Evolutionary conservation across 2,113 vertebrate genomes (phyloP), one percentile per base, ranked within the genome.

Genomic region (Varanus salvator): DNA sequence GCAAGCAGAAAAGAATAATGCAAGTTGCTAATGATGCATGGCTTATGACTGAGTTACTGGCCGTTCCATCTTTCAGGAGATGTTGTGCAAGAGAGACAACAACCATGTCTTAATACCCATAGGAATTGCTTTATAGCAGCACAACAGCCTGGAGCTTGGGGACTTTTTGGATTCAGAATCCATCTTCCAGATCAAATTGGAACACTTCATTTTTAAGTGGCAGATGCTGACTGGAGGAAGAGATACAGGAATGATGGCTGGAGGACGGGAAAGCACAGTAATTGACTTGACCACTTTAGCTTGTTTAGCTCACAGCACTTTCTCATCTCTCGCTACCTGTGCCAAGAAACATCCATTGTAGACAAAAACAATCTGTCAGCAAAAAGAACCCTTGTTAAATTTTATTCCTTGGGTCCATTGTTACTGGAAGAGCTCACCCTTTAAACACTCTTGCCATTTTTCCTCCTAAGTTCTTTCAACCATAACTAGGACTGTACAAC

Each of bases 111-210:
- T 80, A 57, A 85, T 85, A 71, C 88, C 64, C 83, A 52, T 31
- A 57, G 74, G 64, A 60, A 34, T 88, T 81, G 86, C 81, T 85
- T 75, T 87, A 90, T 54, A 38, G 68, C 74, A 87, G 66, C 82
- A 76, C 27, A 86, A 4, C 3, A 29, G 52, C 78, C 54, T 0
- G 4, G 85, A 88, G 84, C 90, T 83, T 57, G 83, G 76, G 48
- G 50, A 38, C 19, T 0, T 44, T 60, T 86, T 57, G 50, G 64
- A 80, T 72, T 88, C 23, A 31, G 78, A 90, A 90, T 90, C 83
- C 64, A 85, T 90, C 83, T 85, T 90, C 82, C 86, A 89, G 88
- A 89, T 78, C 68, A 75, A n/a, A n/a, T 72, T 74, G 87, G 68
- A 85, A 78, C 91, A 86, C 76, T 27, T 34, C 90, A 85, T 78